Evolutionary conservation across 2,113 vertebrate species (phyloP), one percentile per base, ranked within the genome.

Genomic region (Penelope pileata): DNA sequence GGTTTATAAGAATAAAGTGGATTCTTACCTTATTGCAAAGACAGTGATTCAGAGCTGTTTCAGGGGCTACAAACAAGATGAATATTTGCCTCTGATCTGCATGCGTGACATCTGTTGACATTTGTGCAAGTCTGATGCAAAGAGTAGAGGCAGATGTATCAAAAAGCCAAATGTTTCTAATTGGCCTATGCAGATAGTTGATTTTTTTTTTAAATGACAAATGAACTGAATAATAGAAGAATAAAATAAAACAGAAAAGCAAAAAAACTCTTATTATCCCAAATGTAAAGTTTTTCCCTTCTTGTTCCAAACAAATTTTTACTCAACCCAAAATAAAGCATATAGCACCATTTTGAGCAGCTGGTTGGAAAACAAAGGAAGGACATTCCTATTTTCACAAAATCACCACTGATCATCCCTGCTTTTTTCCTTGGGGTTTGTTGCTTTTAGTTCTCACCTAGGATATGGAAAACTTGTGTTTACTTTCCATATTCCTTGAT

Each of bases 51-150:
- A 79, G 85, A 95, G n/a, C 69, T 95, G 68, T 86, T 93, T 91
- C 73, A 75, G 66, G n/a, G 56, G 48, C 88, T 88, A 19, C 7
- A 4, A 56, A 94, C 2, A 7, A 62, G 56, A 66, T 43, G 38
- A 47, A 3, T 90, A 29, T 86, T 72, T 83, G 54, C n/a, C 80
- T 96, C 91, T 92, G 86, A 86, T 94, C 64, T 92, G 83, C 9
- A 5, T 42, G 21, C 4, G 4, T 81, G 88, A 47, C 58, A 88
- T 81, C 32, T 89, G 66, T n/a, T 82, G 69, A 51, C 0, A 0
- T 47, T 63, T 59, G 66, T 81, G 12, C 27, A 10, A 56, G 10
- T 67, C 53, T 73, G 75, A 56, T 91, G 30, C 23, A 78, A 86
- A 80, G 43, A 16, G 47, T 51, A 38, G 58, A 62, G 21, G 59